These are phyloP conservation scores for Phaethon lepturus DNA, from an alignment of 2,113 vertebrate species.

Conservation along the genomic window DNA sequence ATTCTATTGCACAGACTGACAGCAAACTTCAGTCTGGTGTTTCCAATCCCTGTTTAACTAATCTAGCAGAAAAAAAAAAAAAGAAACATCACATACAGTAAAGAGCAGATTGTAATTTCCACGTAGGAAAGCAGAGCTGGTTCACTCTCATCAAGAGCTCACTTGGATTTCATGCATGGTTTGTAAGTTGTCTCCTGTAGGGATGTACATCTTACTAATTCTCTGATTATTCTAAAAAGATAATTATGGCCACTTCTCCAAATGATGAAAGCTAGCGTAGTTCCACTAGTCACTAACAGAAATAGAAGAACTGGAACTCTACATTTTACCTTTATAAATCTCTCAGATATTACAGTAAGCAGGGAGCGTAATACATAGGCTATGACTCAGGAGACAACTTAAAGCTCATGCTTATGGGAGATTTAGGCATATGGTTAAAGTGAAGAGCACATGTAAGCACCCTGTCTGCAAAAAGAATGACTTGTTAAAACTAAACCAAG, in stretches of 20 bases:
- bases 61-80: neutral
- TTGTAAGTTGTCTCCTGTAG: neutral
- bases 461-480: neutral
- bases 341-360: neutral
- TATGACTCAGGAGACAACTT: neutral
- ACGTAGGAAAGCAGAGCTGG: neutral
- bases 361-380: neutral
- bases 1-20: neutral
- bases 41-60: neutral
- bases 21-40: neutral
- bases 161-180: neutral
- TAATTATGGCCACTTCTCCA: neutral
- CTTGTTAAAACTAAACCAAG: neutral
- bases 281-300: neutral
- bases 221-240: neutral
- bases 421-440: slow-evolving; percentile 22
- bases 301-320: neutral
- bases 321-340: neutral
- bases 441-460: neutral
- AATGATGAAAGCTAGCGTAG: neutral
- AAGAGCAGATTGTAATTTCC: neutral
- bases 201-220: neutral
- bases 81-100: neutral
- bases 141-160: neutral
- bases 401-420: neutral